A percentile compares a stretch with the other conserved stretches of the same genome.
Evolutionary conservation across 92 coral and sea anemone genomes (phyloP).

Genomic region (Zoanthus sansibaricus): DNA sequence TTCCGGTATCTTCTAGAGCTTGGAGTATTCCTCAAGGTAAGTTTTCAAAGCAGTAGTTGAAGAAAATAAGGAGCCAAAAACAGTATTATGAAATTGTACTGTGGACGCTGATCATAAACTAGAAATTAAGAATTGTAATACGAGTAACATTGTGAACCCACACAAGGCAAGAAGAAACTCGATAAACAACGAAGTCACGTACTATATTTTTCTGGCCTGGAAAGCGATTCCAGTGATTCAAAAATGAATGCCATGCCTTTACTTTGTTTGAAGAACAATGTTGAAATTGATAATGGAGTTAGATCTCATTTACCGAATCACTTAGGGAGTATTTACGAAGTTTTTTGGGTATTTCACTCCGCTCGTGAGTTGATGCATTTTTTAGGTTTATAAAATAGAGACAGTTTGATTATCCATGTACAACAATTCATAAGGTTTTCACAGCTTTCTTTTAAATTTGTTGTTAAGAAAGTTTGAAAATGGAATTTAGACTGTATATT

Average conservation of each 20-base stretch:
- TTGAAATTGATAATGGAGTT: neutral
- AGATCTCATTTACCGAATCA: neutral
- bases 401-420: no score
- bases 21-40: slow-evolving; percentile 93
- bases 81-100: neutral
- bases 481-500: no score
- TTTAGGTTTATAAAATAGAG: no score
- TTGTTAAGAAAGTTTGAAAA: no score
- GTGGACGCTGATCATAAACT: neutral
- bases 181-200: slow-evolving; percentile 14
- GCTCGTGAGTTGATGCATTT: no score
- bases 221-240: neutral
- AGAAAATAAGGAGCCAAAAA: neutral
- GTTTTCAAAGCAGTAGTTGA: neutral
- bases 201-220: neutral
- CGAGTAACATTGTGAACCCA: neutral
- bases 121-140: neutral
- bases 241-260: neutral
- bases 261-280: neutral
- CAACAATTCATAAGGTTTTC: no score
- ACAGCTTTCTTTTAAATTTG: no score
- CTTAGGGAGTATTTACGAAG: neutral
- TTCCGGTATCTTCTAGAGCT: slow-evolving; percentile 90
- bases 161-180: neutral
- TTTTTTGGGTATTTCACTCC: no score